Evolutionary conservation across 1,140 invertebrate species (phyloP).

Genomic region (Drosophila littoralis): DNA sequence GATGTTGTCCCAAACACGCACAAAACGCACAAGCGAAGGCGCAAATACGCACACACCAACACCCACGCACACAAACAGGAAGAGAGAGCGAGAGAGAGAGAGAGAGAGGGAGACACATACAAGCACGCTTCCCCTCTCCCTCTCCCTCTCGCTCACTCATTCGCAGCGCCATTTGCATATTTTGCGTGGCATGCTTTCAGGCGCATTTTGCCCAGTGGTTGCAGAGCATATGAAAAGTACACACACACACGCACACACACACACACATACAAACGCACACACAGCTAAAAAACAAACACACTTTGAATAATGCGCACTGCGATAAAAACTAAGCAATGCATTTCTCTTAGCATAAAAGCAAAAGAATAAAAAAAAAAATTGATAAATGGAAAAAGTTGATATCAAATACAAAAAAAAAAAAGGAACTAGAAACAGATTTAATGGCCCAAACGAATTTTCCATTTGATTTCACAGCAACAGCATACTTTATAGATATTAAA

Average conservation of each 20-base stretch:
- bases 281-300: constrained; percentile 1
- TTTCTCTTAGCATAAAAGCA: background rate
- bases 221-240: constrained; percentile 29
- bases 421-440: too few relatives aligned
- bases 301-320: constrained; percentile 29
- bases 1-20: constrained; percentile 66
- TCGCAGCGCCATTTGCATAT: constrained; percentile 52
- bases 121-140: constrained; percentile 5
- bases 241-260: background rate
- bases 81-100: constrained; percentile 2
- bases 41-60: background rate
- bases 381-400: too few relatives aligned
- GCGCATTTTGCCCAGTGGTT: constrained; percentile 63
- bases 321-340: constrained; percentile 9
- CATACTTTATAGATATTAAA: background rate
- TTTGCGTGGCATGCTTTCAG: constrained; percentile 60
- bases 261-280: background rate
- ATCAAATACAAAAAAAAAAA: too few relatives aligned
- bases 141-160: constrained; percentile 1
- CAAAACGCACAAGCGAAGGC: background rate
- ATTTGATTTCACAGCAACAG: background rate
- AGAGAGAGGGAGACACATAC: constrained; percentile 10
- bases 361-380: background rate
- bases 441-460: background rate
- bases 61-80: constrained; percentile 12